Base-by-base conservation (phyloP, 1,140 invertebrate species). In the Sinella curviseta region DNA sequence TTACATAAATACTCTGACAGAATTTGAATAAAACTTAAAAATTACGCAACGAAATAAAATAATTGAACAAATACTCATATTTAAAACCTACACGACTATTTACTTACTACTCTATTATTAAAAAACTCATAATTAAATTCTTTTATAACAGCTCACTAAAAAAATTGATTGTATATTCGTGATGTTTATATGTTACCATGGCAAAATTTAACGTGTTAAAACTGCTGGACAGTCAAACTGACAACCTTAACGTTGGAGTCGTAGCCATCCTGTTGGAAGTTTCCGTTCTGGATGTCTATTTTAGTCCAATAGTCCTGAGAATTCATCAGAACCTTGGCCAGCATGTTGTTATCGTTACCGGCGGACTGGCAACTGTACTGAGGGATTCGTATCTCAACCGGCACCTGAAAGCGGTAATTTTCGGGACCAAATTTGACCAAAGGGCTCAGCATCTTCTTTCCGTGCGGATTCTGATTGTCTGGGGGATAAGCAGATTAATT, bases 341-440 rank as follows among this genome's bases (percentile, higher is more conserved):
- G 34, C 17, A 28, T 39, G 34, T 48, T 75, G 14, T 8, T 33
- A 30, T 74, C 24, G 30, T 34, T 74, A 4, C 8, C 33, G 14
- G 4, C 24, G 4, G 8, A 12, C 14, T 14, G 4, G 12, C 4
- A 14, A 16, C 24, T 48, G 74, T 75, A 75, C 28, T 75, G 74
- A 16, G 74, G 74, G 74, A 75, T 75, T 4, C 34, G 36, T 2
- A 75, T 75, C 24, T 75, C 36, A 17, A 75, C 39, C 2, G 74
- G 74, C 4, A 28, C 39, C 24, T 48, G 39, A 35, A 75, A 75
- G 1, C 74, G 74, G 24, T 48, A 54, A 30, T 75, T 75, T 26
- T 75, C 74, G 3, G 74, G 74, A 20, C 74, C 74, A 30, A 75
- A 75, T 26, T 75, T 75, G 3, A 75, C 39, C 20, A 75, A 48